A percentile compares a stretch with the other conserved stretches of the same genome.
Evolutionary conservation across 53 echinoderm and acorn worm genomes (phyloP).

Genomic region (Paelopatides confundens): DNA sequence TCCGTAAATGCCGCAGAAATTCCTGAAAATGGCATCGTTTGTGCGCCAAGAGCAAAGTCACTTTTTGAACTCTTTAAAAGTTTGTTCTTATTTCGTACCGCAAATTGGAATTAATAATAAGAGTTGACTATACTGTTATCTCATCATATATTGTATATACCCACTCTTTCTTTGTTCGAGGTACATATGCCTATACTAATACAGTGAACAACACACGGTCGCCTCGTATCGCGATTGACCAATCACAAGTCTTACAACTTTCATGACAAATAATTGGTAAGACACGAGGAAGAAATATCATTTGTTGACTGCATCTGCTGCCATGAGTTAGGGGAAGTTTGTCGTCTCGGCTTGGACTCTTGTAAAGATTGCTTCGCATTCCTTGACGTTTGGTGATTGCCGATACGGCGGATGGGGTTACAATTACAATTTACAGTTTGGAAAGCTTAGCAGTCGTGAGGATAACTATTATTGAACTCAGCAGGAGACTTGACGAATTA

Average conservation of each 20-base stretch:
- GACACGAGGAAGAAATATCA: not conserved
- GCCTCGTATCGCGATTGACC: too few relatives aligned
- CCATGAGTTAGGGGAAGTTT: not conserved
- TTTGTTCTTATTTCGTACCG: too few relatives aligned
- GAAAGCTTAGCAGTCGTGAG: not conserved
- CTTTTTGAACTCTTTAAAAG: too few relatives aligned
- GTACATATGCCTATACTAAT: too few relatives aligned
- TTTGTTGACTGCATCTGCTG: not conserved
- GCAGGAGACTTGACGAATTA: not conserved
- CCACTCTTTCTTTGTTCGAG: too few relatives aligned
- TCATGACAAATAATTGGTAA: not conserved
- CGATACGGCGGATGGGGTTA: not conserved
- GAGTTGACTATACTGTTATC: too few relatives aligned
- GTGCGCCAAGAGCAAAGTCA: not conserved
- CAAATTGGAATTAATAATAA: too few relatives aligned
- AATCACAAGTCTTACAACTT: not conserved
- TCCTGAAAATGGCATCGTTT: not conserved
- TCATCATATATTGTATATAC: too few relatives aligned
- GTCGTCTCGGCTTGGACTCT: not conserved
- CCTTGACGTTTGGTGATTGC: not conserved
- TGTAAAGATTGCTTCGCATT: not conserved
- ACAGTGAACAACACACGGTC: too few relatives aligned
- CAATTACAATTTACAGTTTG: not conserved
- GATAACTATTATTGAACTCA: not conserved
- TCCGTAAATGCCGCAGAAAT: not conserved